Evolutionary conservation across 2,888 invertebrate species (phyloP).

Genomic region (Ommatoiulus sabulosus): DNA sequence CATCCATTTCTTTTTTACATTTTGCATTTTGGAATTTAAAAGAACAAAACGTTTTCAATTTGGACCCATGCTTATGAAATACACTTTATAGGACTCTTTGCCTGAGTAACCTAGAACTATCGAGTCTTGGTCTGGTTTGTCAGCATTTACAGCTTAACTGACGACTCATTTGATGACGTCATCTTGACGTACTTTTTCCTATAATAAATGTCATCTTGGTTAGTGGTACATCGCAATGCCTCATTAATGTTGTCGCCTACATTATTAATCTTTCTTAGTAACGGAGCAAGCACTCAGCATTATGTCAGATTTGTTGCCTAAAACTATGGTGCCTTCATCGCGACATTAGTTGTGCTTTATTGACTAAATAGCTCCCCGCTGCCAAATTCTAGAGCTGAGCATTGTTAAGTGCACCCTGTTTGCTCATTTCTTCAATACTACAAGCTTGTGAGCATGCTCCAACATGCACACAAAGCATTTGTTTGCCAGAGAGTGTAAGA

Average conservation of each 20-base stretch:
- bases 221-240: not conserved
- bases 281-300: not conserved
- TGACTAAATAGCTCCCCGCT: conserved; percentile 25
- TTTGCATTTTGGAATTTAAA: no score
- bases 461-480: not conserved
- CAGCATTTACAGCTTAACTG: not conserved
- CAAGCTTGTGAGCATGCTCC: not conserved
- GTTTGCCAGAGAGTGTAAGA: not conserved
- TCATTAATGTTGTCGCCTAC: not conserved
- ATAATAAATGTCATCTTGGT: not conserved
- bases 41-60: no score
- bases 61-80: no score
- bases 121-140: no score
- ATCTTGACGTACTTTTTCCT: not conserved
- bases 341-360: not conserved
- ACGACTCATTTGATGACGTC: not conserved
- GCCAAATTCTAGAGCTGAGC: not conserved
- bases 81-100: no score
- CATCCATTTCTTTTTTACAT: no score
- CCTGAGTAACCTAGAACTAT: no score
- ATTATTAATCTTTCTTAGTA: not conserved
- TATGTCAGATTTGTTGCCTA: not conserved
- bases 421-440: conserved; percentile 18
- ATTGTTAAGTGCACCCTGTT: not conserved
- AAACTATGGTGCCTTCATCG: not conserved